Evolutionary conservation across 2,888 invertebrate species (phyloP).

Genomic region (Nemotelus pantherinus): DNA sequence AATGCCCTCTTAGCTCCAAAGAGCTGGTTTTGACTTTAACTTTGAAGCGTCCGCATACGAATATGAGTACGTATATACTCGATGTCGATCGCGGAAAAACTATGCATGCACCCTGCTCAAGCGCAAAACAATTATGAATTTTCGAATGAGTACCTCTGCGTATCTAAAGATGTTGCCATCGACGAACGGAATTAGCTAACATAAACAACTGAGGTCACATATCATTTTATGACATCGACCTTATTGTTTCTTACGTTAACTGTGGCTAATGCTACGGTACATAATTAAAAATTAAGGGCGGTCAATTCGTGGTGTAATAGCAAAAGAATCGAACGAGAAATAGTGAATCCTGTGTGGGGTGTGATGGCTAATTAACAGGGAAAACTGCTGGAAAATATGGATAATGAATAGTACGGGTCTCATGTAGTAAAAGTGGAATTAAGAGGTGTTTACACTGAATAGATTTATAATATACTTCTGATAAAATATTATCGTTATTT

Average conservation of each 20-base stretch:
- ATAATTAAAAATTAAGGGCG: slow-evolving; percentile 41
- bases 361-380: no score
- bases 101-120: background rate
- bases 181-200: slow-evolving; percentile 21
- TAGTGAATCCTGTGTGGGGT: background rate
- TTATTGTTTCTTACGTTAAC: slow-evolving; percentile 30
- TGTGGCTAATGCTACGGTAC: slow-evolving; percentile 22
- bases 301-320: slow-evolving; percentile 24
- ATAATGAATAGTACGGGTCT: background rate
- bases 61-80: background rate
- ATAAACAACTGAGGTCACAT: slow-evolving; percentile 41
- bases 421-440: background rate
- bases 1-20: slow-evolving; percentile 21
- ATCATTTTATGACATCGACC: slow-evolving; percentile 41
- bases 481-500: slow-evolving; percentile 10
- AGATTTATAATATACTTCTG: background rate
- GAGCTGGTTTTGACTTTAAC: background rate
- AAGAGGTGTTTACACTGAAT: slow-evolving; percentile 14
- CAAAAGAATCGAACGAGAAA: no score
- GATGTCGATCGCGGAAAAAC: background rate
- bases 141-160: background rate
- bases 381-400: no score
- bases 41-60: background rate
- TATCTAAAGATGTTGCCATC: slow-evolving; percentile 3
- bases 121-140: no score